Conservation (phyloP, 1,140 invertebrate genomes). For the Conus ventricosus region DNA sequence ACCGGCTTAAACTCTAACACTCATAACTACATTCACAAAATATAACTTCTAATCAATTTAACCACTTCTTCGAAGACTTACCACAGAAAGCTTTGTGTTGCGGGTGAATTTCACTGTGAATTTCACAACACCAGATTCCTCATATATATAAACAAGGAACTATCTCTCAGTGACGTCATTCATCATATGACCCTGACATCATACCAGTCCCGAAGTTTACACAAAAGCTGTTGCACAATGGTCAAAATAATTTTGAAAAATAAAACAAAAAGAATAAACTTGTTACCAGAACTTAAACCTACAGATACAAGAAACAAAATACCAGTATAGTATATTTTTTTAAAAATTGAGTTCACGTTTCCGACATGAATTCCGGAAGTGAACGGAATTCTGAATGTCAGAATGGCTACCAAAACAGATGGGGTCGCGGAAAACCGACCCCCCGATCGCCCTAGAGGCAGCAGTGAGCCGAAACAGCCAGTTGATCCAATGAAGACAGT, state of each 20-base stretch:
- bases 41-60: too few relatives aligned
- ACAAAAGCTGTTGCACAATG: neutral
- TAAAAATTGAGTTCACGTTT: neutral
- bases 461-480: constrained; percentile 61
- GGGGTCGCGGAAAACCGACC: constrained; percentile 48
- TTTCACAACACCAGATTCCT: neutral
- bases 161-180: constrained; percentile 23
- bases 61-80: too few relatives aligned
- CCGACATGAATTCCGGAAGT: constrained; percentile 37
- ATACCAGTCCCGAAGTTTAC: constrained; percentile 4
- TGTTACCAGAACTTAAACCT: neutral
- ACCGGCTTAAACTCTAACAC: too few relatives aligned
- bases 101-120: neutral
- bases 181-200: constrained; percentile 52
- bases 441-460: constrained; percentile 62
- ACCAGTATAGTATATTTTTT: too few relatives aligned
- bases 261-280: constrained; percentile 3
- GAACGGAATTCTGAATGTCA: constrained; percentile 40
- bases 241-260: constrained; percentile 8
- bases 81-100: too few relatives aligned
- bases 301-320: neutral
- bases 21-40: too few relatives aligned
- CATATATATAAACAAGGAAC: constrained; percentile 30
- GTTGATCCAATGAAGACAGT: constrained; percentile 50
- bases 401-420: constrained; percentile 68